phyloP scores from a whole-genome alignment of 2,113 vertebrate genomes.

The Pipa parva region DNA sequence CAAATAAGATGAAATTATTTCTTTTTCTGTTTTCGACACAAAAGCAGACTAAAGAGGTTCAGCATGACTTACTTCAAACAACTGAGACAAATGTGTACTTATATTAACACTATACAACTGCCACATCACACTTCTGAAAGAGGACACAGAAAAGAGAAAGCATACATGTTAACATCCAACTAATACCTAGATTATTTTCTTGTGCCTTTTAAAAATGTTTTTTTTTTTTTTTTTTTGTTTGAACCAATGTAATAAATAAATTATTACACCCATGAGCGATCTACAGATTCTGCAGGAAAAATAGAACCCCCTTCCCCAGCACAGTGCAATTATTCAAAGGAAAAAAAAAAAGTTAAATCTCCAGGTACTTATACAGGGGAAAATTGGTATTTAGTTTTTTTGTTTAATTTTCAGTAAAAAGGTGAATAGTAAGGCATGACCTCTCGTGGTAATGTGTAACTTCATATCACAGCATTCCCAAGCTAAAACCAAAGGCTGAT shows the following conservation, averaged over 20 bases:
- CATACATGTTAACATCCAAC: slow-evolving; percentile 83
- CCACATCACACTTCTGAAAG: slow-evolving; percentile 96
- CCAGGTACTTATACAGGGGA: neutral
- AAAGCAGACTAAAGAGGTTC: slow-evolving; percentile 85
- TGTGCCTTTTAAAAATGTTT: slow-evolving; percentile 81
- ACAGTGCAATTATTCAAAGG: slow-evolving; percentile 25
- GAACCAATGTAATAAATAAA: slow-evolving; percentile 63
- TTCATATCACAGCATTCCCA: too few species aligned
- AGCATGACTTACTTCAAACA: slow-evolving; percentile 85
- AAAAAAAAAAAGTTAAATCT: too few species aligned
- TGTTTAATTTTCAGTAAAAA: neutral
- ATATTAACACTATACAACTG: slow-evolving; percentile 96
- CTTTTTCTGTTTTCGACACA: slow-evolving; percentile 84
- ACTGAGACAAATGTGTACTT: slow-evolving; percentile 86
- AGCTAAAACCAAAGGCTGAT: neutral
- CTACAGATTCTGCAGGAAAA: slow-evolving; percentile 39
- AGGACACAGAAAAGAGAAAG: slow-evolving; percentile 93
- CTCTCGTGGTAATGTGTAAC: too few species aligned
- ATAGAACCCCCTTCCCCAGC: slow-evolving; percentile 42
- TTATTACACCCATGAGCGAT: slow-evolving; percentile 44
- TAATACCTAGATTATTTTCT: slow-evolving; percentile 81
- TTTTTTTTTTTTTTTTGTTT: slow-evolving; percentile 64
- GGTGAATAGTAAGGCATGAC: neutral
- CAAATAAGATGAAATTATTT: slow-evolving; percentile 77
- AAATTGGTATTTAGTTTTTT: neutral